Base-by-base conservation (phyloP, 2,113 vertebrate genomes). In the Vulpes vulpes region DNA sequence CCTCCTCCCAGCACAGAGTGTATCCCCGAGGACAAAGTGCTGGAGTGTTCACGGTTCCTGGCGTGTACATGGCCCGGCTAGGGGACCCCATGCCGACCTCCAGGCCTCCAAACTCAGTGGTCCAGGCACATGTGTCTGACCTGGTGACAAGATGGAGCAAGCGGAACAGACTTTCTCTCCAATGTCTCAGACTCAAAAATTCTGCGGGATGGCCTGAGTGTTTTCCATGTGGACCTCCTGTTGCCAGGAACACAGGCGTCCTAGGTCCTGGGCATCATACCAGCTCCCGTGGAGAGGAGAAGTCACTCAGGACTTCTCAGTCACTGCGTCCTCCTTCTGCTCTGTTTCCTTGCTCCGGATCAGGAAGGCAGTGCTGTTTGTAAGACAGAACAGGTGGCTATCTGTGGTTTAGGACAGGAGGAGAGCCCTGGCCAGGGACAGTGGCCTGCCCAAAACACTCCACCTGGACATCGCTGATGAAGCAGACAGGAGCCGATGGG, bases 181-280 rank as follows among this genome's bases (percentile, higher is more conserved):
- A 64, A 49, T 43, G 3, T 53, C 74, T 65, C 22, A 5, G 32
- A 27, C 32, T 64, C 59, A 27, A 27, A 32, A 10, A 9, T 27
- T 35, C 43, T 14, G 43, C 2, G 0, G 3, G 1, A 25, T 11
- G 14, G 8, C 17, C 86, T 62, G 25, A 30, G 19, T 64, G 43
- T 35, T 35, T 51, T 35, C 12, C 74, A 53, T 11, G 32, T 3
- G 11, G 23, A 53, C 57, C n/a, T 53, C 38, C 74, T 53, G 22
- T 32, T 25, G 43, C 38, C 20, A 0, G 20, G 7, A 16, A 1
- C 62, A 8, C 27, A 1, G 7, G 38, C 32, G 1, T 8, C 51
- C 59, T 27, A 5, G 53, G 5, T 32, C 16, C 25, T 15, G 2
- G 57, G 69, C 11, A 1, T 60, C n/a, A 43, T 12, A 32, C 25